phyloP scores from a whole-genome alignment of 1,140 invertebrate species.

The Drosophila ananassae region DNA sequence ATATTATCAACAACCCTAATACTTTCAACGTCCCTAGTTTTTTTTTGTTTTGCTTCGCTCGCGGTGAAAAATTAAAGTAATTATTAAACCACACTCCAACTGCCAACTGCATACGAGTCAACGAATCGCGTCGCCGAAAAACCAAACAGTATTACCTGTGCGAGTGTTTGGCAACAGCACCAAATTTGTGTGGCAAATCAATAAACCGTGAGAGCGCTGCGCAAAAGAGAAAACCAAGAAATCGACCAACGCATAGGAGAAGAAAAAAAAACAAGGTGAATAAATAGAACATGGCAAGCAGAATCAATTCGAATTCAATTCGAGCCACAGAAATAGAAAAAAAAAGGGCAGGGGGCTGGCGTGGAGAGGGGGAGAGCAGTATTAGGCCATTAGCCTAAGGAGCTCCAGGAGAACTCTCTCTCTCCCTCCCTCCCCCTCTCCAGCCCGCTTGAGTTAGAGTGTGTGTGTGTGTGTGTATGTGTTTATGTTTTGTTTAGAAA shows the following conservation, averaged over 20 bases:
- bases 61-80: slow-evolving; percentile 26
- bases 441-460: background rate
- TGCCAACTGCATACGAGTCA: background rate
- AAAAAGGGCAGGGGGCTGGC: background rate
- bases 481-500: slow-evolving; percentile 75
- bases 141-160: slow-evolving; percentile 61
- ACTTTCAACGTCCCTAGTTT: slow-evolving; percentile 39
- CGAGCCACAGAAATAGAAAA: slow-evolving; percentile 46
- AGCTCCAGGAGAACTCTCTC: slow-evolving; percentile 52
- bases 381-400: slow-evolving; percentile 4
- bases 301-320: slow-evolving; percentile 52
- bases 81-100: slow-evolving; percentile 24
- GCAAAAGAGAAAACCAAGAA: slow-evolving; percentile 71
- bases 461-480: slow-evolving; percentile 43
- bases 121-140: slow-evolving; percentile 28
- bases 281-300: slow-evolving; percentile 64
- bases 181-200: slow-evolving; percentile 59
- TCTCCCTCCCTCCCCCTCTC: slow-evolving; percentile 1
- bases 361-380: background rate
- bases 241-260: slow-evolving; percentile 55
- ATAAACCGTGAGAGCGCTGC: slow-evolving; percentile 71
- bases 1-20: slow-evolving; percentile 7
- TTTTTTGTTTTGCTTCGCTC: slow-evolving; percentile 45
- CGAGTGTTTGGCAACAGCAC: slow-evolving; percentile 46
- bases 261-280: slow-evolving; percentile 62